Base-by-base conservation (phyloP, 2,888 invertebrate species). In the Acanthosepion pharaonis region DNA sequence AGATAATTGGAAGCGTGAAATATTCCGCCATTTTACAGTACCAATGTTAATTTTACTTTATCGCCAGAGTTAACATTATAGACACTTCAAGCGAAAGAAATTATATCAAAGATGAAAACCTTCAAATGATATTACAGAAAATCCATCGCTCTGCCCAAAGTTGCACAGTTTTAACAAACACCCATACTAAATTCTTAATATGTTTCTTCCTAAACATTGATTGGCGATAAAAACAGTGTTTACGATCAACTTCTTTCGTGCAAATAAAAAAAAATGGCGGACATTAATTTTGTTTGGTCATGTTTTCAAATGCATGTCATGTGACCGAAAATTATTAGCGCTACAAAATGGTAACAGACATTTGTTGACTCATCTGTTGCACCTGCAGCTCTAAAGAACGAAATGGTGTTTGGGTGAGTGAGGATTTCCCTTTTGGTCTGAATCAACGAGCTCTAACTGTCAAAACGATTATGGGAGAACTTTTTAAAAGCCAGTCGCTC, bases 321-420 rank as follows among this genome's bases (percentile, higher is more conserved):
- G 78, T 78, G 78, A 78, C 78, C n/a, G n/a, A n/a, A 78, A 42
- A 78, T 33, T n/a, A n/a, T 18, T 9, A n/a, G 78, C 33, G 78
- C 78, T 15, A 78, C 78, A 78, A 28, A 78, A 78, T 78, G 9
- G n/a, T n/a, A 33, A 33, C 11, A 78, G 78, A 78, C 78, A 78
- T 78, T 78, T 78, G 78, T 78, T 78, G 78, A 78, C n/a, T 78
- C 78, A 78, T 78, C n/a, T 78, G 78, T 78, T 78, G 78, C 78
- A 78, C 78, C 78, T 78, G 78, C 78, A 78, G 59, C 59, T 59
- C 59, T n/a, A 28, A 78, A n/a, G 78, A 78, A 78, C 18, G 78
- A 28, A n/a, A n/a, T 78, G 78, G 28, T 78, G 28, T 78, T 78
- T 78, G 28, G 28, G 28, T 78, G 5, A n/a, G n/a, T n/a, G n/a